Percentiles rank a stretch among this genome's conserved stretches.
These are phyloP conservation scores for Tragulus kanchil DNA, from an alignment of 2,113 vertebrate genomes.

Conservation along the genomic window DNA sequence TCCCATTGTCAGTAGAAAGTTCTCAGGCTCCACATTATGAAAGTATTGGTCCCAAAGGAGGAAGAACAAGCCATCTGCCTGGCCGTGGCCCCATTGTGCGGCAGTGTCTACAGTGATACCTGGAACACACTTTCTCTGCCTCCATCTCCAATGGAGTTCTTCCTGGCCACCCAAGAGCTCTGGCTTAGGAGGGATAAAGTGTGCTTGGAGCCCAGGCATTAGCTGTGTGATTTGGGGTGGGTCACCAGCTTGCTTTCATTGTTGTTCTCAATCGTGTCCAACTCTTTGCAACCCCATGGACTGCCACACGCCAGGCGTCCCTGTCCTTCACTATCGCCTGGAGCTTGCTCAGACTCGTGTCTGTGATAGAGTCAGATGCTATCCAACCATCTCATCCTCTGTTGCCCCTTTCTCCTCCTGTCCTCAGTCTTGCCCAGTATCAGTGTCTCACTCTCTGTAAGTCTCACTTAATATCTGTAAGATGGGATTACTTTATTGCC, in stretches of 20 bases:
- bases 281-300: not conserved
- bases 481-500: accelerated
- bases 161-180: accelerated
- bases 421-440: not conserved
- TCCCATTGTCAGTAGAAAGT: not conserved
- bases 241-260: accelerated
- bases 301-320: not conserved
- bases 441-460: not conserved
- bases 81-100: accelerated
- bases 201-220: not conserved
- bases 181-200: not conserved
- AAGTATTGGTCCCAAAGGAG: not conserved
- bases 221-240: not conserved
- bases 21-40: not conserved
- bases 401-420: not conserved
- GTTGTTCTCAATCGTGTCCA: not conserved
- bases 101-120: accelerated
- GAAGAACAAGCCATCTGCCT: not conserved
- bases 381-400: not conserved
- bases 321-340: not conserved
- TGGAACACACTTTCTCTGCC: too few species aligned
- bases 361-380: not conserved
- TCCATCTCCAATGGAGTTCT: not conserved
- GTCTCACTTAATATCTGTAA: not conserved
- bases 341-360: not conserved